phyloP scores from a whole-genome alignment of 2,888 invertebrate genomes.

The Melanophora roralis region DNA sequence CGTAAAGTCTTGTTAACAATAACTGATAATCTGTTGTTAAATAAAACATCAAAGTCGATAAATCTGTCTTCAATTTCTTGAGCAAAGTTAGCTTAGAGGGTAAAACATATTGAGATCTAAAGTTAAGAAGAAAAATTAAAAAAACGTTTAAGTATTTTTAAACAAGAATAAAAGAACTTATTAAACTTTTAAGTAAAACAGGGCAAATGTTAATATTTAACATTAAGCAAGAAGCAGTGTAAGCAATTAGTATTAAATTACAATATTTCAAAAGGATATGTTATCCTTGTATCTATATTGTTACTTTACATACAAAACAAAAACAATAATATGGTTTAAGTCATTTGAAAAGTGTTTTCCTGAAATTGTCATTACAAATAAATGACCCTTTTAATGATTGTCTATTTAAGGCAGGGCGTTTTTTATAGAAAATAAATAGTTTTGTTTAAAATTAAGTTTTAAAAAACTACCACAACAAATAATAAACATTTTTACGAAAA shows the following conservation, averaged over 20 bases:
- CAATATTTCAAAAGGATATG: slow-evolving; percentile 6
- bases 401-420: neutral
- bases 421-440: neutral
- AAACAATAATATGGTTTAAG: slow-evolving; percentile 29
- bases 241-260: slow-evolving; percentile 56
- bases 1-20: slow-evolving; percentile 21
- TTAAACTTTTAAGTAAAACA: neutral
- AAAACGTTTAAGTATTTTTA: slow-evolving; percentile 20
- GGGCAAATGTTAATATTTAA: neutral
- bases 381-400: slow-evolving; percentile 21
- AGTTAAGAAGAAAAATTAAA: neutral
- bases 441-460: slow-evolving; percentile 51
- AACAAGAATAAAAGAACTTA: neutral
- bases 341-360: slow-evolving; percentile 12
- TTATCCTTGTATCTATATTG: neutral
- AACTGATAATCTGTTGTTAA: slow-evolving; percentile 58
- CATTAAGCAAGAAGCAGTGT: neutral
- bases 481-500: slow-evolving; percentile 27
- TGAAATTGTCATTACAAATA: slow-evolving; percentile 30
- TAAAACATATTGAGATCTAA: slow-evolving; percentile 18
- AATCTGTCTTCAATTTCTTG: slow-evolving; percentile 13
- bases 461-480: slow-evolving; percentile 41
- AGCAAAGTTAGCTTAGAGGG: neutral
- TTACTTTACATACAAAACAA: neutral
- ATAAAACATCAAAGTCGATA: slow-evolving; percentile 61